Evolutionary conservation across 1,140 invertebrate species (phyloP).

Genomic region (Caligus rogercresseyi): DNA sequence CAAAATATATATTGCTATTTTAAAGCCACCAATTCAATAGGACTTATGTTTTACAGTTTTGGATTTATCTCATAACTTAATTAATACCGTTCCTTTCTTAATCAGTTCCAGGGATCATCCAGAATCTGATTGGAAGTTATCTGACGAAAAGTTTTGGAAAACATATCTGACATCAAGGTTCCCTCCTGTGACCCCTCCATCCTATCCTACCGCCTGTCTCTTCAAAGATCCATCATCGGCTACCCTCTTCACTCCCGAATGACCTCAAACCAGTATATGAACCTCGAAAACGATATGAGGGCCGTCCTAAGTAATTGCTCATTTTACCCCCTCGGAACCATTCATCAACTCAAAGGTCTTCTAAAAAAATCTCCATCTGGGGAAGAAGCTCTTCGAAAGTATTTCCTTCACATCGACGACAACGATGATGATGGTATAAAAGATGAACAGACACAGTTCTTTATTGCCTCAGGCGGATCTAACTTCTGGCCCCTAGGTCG

Average conservation of each 20-base stretch:
- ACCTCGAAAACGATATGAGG: neutral
- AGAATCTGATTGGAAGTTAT: neutral
- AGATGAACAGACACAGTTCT: neutral
- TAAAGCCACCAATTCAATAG: too few species aligned
- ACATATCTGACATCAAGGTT: neutral
- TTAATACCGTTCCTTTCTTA: too few species aligned
- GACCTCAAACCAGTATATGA: neutral
- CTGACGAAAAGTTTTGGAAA: neutral
- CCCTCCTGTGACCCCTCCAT: neutral
- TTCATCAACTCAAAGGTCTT: neutral
- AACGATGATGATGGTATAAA: too few species aligned
- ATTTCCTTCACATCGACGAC: neutral
- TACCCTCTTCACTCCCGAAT: neutral
- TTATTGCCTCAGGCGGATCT: neutral
- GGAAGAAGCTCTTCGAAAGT: neutral
- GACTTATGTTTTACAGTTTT: too few species aligned
- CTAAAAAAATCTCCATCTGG: neutral
- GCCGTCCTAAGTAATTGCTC: neutral
- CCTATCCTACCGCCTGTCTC: neutral
- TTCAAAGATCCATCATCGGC: neutral
- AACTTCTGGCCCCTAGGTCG: neutral
- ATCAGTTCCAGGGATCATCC: neutral
- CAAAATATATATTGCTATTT: too few species aligned
- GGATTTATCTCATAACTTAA: too few species aligned
- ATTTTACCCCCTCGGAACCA: neutral